phyloP scores from a whole-genome alignment of 2,888 invertebrate species.

The Cinara cedri region DNA sequence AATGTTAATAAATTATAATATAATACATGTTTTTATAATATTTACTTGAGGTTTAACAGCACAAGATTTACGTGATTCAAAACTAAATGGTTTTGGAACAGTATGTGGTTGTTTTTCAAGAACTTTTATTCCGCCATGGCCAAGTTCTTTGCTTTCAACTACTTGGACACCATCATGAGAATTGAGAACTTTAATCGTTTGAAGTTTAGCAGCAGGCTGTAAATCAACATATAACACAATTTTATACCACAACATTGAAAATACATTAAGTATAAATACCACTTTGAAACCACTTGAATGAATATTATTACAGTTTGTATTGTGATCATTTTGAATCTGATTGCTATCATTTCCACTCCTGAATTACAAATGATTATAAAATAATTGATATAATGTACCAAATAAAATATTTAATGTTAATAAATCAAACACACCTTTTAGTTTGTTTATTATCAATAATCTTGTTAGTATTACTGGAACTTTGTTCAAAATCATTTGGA shows the following conservation, averaged over 20 bases:
- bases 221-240: slow-evolving; percentile 2
- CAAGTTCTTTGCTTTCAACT: slow-evolving; percentile 49
- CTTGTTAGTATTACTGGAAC: slow-evolving; percentile 22
- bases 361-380: background rate
- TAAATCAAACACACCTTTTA: background rate
- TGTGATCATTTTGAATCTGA: slow-evolving; percentile 2
- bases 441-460: slow-evolving; percentile 10
- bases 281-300: slow-evolving; percentile 19
- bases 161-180: slow-evolving; percentile 47
- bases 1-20: background rate
- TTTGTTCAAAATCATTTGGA: slow-evolving; percentile 12
- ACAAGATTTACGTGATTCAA: slow-evolving; percentile 36
- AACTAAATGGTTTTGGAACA: slow-evolving; percentile 45
- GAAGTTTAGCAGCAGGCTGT: slow-evolving; percentile 1
- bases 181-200: slow-evolving; percentile 44
- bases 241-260: background rate
- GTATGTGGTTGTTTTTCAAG: slow-evolving; percentile 44
- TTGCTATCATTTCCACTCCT: background rate
- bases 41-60: slow-evolving; percentile 34
- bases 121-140: slow-evolving; percentile 37
- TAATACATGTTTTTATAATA: background rate
- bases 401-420: background rate
- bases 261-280: slow-evolving; percentile 7
- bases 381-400: background rate
- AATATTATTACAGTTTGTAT: slow-evolving; percentile 12